Evolutionary conservation across 2,888 invertebrate species (phyloP), one percentile per base, ranked within the genome.

Genomic region (Epistrophe eligans): DNA sequence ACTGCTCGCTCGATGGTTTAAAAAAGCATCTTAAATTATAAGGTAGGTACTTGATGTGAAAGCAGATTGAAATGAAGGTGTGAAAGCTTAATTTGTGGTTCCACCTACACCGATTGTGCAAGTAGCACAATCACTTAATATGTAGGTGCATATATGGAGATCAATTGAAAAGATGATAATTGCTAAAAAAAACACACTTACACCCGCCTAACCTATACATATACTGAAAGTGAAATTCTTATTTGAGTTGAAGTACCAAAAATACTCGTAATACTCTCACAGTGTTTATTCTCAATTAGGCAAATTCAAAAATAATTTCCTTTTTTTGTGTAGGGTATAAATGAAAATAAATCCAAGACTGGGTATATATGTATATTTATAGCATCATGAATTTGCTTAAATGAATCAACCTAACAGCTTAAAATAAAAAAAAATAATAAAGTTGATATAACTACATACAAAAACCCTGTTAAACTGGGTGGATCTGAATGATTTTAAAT

Each of bases 281-380:
- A 62, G n/a, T 62, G 10, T 62, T 62, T 62, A n/a, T n/a, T 62
- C 28, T 43, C 43, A 62, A 43, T 62, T 43, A 62, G 43, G 43
- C 15, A 62, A 62, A 62, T n/a, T 38, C 35, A 43, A 62, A 40
- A 40, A 24, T 7, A 17, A 19, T 32, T 32, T 32, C 32, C 9
- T 35, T 35, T 8, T 35, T 35, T 35, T 35, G 35, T 35, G 35
- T 35, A 35, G 35, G 35, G 7, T 8, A 9, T 40, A 2, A 15
- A 43, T 43, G 15, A 15, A 43, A 43, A 43, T 15, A 15, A 13
- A 43, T 15, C 15, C 43, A 5, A 43, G 6, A 15, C 15, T 4
- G 43, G 4, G 11, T 4, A 5, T 10, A 43, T n/a, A n/a, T n/a
- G n/a, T n/a, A n/a, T n/a, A n/a, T n/a, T n/a, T n/a, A n/a, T 43